phyloP scores from a whole-genome alignment of 2,888 invertebrate genomes.

The Drosophila limbata region DNA sequence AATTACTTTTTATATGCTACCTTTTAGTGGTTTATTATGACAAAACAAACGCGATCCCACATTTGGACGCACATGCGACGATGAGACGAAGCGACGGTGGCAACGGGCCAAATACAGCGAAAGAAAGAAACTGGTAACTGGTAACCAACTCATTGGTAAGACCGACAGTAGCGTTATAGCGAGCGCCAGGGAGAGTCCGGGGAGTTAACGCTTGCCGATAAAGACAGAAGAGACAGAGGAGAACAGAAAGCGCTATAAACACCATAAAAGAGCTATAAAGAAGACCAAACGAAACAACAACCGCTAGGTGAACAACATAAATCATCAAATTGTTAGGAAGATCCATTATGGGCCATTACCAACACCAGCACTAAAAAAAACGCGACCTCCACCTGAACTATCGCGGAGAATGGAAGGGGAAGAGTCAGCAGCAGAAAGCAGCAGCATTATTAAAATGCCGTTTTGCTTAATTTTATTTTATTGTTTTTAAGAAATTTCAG shows the following conservation, averaged over 20 bases:
- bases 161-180: constrained; percentile 21
- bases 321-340: constrained; percentile 82
- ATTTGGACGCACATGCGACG: constrained; percentile 53
- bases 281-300: constrained; percentile 70
- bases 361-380: constrained; percentile 57
- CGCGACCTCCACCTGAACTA: constrained; percentile 49
- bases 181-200: constrained; percentile 25
- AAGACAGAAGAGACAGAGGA: constrained; percentile 37
- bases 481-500: constrained; percentile 76
- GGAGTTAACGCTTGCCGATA: constrained; percentile 60
- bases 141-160: constrained; percentile 10
- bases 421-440: constrained; percentile 28
- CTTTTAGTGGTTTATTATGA: constrained; percentile 83
- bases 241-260: constrained; percentile 66
- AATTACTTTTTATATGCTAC: constrained; percentile 82
- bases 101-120: constrained; percentile 13
- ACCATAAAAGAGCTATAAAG: constrained; percentile 73
- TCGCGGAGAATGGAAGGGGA: background rate
- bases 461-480: constrained; percentile 83
- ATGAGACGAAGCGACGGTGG: constrained; percentile 36
- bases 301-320: constrained; percentile 81
- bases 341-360: constrained; percentile 82
- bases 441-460: constrained; percentile 81
- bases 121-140: constrained; percentile 15
- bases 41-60: constrained; percentile 73